phyloP scores from a whole-genome alignment of 2,113 vertebrate genomes.

The Sula dactylatra region DNA sequence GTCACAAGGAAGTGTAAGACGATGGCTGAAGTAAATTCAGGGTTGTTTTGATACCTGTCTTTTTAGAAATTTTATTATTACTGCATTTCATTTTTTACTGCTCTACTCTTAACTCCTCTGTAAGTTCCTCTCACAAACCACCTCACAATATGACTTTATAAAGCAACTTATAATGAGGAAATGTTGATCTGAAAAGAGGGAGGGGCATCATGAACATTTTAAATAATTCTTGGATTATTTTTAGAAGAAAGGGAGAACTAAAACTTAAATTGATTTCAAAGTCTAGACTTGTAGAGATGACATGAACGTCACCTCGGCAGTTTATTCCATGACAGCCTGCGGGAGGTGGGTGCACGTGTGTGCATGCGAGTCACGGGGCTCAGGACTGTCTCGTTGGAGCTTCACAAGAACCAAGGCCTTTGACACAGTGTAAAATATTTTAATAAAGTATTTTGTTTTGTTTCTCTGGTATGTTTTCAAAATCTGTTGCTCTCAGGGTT shows the following conservation, averaged over 20 bases:
- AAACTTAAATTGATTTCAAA: background rate
- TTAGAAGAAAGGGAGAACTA: background rate
- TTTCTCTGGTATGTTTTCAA: background rate
- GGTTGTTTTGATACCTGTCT: background rate
- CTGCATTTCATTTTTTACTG: background rate
- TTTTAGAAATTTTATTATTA: background rate
- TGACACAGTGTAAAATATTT: background rate
- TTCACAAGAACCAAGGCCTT: background rate
- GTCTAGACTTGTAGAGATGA: background rate
- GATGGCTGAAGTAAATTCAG: background rate
- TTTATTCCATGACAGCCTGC: background rate
- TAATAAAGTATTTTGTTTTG: background rate
- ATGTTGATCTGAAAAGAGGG: background rate
- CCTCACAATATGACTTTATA: background rate
- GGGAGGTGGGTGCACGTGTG: background rate
- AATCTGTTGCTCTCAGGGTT: background rate
- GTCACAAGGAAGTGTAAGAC: background rate
- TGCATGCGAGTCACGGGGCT: fast-evolving
- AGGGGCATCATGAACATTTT: background rate
- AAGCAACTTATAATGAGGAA: background rate
- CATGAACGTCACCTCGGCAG: background rate
- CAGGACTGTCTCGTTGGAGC: background rate
- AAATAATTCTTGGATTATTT: background rate
- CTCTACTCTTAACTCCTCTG: background rate
- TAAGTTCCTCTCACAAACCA: background rate